Evolutionary conservation across 2,113 vertebrate species (phyloP).

Genomic region (Corythornis madagascariensis): DNA sequence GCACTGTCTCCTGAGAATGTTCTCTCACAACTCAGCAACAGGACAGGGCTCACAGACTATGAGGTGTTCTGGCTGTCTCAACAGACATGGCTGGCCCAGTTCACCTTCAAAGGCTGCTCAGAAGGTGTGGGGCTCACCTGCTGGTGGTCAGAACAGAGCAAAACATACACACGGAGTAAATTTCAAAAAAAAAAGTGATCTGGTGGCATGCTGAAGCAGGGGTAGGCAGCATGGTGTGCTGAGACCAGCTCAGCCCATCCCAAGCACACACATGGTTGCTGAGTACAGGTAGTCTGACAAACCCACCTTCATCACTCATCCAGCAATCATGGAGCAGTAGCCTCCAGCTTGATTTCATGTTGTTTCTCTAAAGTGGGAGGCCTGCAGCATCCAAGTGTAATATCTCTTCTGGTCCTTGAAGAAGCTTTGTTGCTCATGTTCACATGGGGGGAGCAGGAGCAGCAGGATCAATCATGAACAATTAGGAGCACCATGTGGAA

Average conservation of each 20-base stretch:
- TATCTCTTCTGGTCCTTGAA: not conserved
- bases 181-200: not conserved
- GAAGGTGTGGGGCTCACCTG: not conserved
- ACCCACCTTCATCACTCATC: not conserved
- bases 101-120: not conserved
- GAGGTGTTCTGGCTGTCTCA: fast-evolving
- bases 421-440: not conserved
- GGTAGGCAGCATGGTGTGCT: not conserved
- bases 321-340: not conserved
- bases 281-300: not conserved
- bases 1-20: not conserved
- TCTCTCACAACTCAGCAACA: not conserved
- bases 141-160: not conserved
- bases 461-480: not conserved
- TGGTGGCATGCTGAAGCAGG: not conserved
- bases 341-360: not conserved
- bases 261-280: not conserved
- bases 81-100: fast-evolving
- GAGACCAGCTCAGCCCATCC: not conserved
- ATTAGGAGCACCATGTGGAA: not conserved
- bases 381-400: not conserved
- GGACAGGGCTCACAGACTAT: fast-evolving
- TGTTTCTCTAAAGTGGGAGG: not conserved
- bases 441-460: not conserved
- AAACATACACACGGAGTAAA: not conserved